phyloP scores from a whole-genome alignment of 2,797 vertebrate genomes.

The Sparidentex hasta region DNA sequence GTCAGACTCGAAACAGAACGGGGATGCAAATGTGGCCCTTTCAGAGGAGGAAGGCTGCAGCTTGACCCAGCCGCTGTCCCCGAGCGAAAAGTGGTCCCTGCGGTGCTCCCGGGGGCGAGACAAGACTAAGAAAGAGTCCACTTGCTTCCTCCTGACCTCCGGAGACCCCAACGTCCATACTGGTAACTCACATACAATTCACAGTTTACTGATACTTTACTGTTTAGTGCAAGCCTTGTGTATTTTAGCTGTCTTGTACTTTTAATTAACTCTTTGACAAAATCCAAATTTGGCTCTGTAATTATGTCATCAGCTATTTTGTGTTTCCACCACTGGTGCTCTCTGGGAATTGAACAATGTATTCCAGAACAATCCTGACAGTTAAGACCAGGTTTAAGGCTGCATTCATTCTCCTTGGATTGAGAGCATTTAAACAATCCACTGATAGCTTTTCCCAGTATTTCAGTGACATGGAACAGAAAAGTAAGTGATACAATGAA shows the following conservation, averaged over 20 bases:
- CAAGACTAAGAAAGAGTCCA: conserved; percentile 91
- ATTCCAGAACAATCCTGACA: not conserved
- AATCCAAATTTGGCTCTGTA: not conserved
- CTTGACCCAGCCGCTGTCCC: conserved; percentile 88
- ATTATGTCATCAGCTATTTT: not conserved
- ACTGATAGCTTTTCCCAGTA: too few species aligned
- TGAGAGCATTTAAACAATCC: too few species aligned
- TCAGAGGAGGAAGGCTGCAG: conserved; percentile 92
- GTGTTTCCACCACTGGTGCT: not conserved
- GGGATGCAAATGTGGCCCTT: conserved; percentile 92
- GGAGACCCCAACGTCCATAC: conserved; percentile 88
- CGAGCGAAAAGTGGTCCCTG: conserved; percentile 88
- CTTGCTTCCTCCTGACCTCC: conserved; percentile 92
- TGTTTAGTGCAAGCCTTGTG: not conserved
- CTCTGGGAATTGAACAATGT: not conserved
- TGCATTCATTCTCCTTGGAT: too few species aligned
- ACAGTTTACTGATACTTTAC: not conserved
- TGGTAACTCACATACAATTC: conserved; percentile 77
- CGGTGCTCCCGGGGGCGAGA: conserved; percentile 88
- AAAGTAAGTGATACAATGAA: too few species aligned
- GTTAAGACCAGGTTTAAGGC: not conserved
- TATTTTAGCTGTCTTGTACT: not conserved
- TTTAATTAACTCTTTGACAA: not conserved
- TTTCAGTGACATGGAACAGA: too few species aligned
- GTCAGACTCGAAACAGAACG: conserved; percentile 96